A percentile compares a stretch with the other conserved stretches of the same genome.
phyloP scores from a whole-genome alignment of 1,140 invertebrate genomes.

The Tribolium madens region DNA sequence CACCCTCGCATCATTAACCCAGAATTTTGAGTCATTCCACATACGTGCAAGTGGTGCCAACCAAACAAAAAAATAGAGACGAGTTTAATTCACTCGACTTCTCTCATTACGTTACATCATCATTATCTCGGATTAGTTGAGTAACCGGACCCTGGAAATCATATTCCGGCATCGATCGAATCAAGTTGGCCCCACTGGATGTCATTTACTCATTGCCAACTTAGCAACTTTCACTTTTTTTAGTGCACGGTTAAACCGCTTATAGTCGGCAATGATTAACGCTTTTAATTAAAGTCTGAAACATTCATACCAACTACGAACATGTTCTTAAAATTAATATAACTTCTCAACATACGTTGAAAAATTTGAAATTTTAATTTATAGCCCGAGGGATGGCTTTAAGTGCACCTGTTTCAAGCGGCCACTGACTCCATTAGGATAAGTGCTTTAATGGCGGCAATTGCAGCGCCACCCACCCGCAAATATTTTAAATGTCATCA shows the following conservation, averaged over 20 bases:
- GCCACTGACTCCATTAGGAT: constrained; percentile 4
- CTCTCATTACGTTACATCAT: constrained; percentile 1
- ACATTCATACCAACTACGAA: not conserved
- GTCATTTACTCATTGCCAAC: not conserved
- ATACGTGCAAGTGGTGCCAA: no score
- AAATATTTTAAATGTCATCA: not conserved
- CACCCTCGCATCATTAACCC: no score
- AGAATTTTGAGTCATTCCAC: no score
- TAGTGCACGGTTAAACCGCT: not conserved
- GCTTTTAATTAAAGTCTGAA: constrained; percentile 11
- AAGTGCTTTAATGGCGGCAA: not conserved
- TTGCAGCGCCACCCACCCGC: not conserved
- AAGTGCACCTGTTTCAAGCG: not conserved
- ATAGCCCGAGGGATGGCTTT: not conserved
- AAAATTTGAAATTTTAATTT: constrained; percentile 19
- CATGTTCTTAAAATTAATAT: constrained; percentile 12
- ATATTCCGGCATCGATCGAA: not conserved
- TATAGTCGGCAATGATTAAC: not conserved
- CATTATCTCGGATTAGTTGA: not conserved
- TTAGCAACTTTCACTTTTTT: not conserved
- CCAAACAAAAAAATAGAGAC: not conserved
- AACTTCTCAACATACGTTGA: not conserved
- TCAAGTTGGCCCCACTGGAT: not conserved
- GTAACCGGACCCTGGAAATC: not conserved
- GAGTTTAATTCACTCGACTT: not conserved